phyloP scores from a whole-genome alignment of 2,113 vertebrate species.

The Chaetops frenatus region DNA sequence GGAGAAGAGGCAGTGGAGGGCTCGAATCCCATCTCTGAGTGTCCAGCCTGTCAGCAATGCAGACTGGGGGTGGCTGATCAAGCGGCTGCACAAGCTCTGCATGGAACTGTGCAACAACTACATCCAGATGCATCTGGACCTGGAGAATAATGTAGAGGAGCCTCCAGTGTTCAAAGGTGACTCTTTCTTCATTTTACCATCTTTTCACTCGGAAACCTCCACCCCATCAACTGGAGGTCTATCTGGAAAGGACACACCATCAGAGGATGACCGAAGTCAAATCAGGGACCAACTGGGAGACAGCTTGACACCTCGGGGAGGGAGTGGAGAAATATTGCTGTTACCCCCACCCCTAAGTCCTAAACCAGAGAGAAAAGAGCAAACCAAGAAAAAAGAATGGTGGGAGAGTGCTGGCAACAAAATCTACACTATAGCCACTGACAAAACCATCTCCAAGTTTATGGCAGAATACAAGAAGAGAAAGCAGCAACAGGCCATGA shows the following conservation, averaged over 20 bases:
- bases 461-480: slow-evolving; percentile 94
- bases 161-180: slow-evolving; percentile 70
- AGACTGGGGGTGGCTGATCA: slow-evolving; percentile 94
- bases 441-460: slow-evolving; percentile 89
- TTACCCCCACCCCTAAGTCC: slow-evolving; percentile 69
- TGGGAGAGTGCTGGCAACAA: slow-evolving; percentile 95
- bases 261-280: slow-evolving; percentile 81
- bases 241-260: slow-evolving; percentile 84
- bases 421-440: slow-evolving; percentile 91
- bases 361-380: slow-evolving; percentile 70
- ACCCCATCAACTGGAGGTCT: slow-evolving; percentile 83
- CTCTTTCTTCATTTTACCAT: slow-evolving; percentile 84
- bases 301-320: slow-evolving; percentile 67
- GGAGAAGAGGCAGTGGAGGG: slow-evolving; percentile 85
- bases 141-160: slow-evolving; percentile 84
- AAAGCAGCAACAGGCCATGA: slow-evolving; percentile 85
- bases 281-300: slow-evolving; percentile 66
- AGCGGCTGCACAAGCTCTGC: slow-evolving; percentile 88
- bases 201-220: slow-evolving; percentile 87
- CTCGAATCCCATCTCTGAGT: slow-evolving; percentile 82
- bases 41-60: slow-evolving; percentile 84
- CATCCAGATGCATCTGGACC: slow-evolving; percentile 94
- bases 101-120: slow-evolving; percentile 94
- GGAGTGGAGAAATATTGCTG: slow-evolving; percentile 58
- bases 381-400: slow-evolving; percentile 87